Conservation (phyloP, 1,140 invertebrate species). For the Hyles vespertilio region DNA sequence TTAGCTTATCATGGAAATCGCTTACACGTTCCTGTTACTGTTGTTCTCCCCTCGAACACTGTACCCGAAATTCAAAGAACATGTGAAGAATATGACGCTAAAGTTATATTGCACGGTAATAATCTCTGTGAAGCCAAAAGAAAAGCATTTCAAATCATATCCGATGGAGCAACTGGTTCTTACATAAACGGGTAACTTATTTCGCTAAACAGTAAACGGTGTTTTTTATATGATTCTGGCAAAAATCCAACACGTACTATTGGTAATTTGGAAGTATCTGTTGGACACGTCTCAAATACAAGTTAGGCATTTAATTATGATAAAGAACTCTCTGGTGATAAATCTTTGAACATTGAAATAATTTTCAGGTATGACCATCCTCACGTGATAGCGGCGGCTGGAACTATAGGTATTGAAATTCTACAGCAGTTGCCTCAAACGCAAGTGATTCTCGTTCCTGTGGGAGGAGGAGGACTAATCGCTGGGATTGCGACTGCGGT, state of each 20-base stretch:
- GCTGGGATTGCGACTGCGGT: slow-evolving; percentile 82
- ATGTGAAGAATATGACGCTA: slow-evolving; percentile 81
- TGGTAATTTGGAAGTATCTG: too few species aligned
- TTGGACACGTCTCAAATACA: too few species aligned
- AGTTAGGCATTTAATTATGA: too few species aligned
- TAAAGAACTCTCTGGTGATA: too few species aligned
- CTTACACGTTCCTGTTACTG: slow-evolving; percentile 81
- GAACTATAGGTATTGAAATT: slow-evolving; percentile 84
- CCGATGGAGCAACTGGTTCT: slow-evolving; percentile 7
- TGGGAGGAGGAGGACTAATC: slow-evolving; percentile 83
- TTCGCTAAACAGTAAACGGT: not conserved
- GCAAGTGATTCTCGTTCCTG: slow-evolving; percentile 78
- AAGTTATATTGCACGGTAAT: slow-evolving; percentile 77
- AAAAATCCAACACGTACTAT: too few species aligned
- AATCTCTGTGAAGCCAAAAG: slow-evolving; percentile 22
- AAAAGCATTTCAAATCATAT: slow-evolving; percentile 20
- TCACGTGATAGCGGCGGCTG: slow-evolving; percentile 82
- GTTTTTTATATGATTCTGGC: too few species aligned
- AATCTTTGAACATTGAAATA: too few species aligned
- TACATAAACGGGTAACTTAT: slow-evolving; percentile 31
- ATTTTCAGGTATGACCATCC: slow-evolving; percentile 81
- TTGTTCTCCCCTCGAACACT: slow-evolving; percentile 84
- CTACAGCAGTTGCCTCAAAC: slow-evolving; percentile 78
- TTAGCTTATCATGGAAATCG: slow-evolving; percentile 82
- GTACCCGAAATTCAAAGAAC: slow-evolving; percentile 83